Evolutionary conservation across 1,140 invertebrate genomes (phyloP).

Genomic region (Armadillidium nasatum): DNA sequence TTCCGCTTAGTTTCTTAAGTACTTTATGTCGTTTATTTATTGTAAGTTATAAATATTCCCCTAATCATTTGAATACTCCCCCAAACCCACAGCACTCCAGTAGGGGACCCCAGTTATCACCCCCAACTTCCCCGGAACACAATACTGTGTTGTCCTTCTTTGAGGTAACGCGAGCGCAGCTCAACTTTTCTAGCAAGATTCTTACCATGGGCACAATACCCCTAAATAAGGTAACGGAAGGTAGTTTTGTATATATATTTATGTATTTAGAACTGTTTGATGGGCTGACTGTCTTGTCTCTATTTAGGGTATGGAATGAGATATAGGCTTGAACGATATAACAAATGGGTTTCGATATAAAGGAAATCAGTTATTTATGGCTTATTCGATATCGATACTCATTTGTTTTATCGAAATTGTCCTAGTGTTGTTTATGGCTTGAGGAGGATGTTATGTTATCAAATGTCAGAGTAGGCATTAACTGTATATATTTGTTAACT

Average conservation of each 20-base stretch:
- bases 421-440: not conserved
- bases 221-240: conserved; percentile 25
- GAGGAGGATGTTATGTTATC: no score
- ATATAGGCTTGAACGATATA: no score
- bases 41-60: conserved; percentile 27
- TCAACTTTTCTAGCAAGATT: conserved; percentile 55
- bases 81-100: conserved; percentile 32
- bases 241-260: not conserved
- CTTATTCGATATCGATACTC: not conserved
- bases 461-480: no score
- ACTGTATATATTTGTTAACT: no score
- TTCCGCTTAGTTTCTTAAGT: conserved; percentile 1
- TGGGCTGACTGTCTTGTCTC: no score
- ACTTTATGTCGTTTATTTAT: not conserved
- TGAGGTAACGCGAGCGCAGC: conserved; percentile 72
- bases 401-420: not conserved
- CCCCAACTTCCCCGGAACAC: conserved; percentile 62
- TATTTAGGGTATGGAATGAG: no score
- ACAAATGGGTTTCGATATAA: not conserved
- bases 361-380: not conserved
- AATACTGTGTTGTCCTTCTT: conserved; percentile 76
- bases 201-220: conserved; percentile 27
- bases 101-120: conserved; percentile 48
- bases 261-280: no score
- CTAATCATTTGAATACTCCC: conserved; percentile 25